These are phyloP conservation scores for Mnemiopsis leidyi DNA, from an alignment of 37 sponge, comb jelly and placozoan genomes.

Conservation along the genomic window DNA sequence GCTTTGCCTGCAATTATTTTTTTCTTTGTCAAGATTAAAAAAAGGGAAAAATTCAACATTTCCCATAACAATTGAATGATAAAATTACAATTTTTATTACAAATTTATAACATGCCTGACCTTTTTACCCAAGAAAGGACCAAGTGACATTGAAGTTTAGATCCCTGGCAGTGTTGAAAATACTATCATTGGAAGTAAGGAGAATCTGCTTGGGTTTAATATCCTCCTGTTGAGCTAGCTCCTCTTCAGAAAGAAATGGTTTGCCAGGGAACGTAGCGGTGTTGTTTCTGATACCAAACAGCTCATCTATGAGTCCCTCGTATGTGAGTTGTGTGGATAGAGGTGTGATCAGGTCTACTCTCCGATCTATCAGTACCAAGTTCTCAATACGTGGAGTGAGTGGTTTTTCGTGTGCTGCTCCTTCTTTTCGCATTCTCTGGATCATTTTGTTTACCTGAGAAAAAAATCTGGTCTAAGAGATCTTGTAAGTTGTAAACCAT, in stretches of 20 bases:
- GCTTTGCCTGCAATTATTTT: constrained; percentile 75
- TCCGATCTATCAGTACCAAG: constrained; percentile 85
- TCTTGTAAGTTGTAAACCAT: too few relatives aligned
- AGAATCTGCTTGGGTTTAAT: neutral
- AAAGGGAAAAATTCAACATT: too few relatives aligned
- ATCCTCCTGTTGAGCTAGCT: neutral
- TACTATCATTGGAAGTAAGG: constrained; percentile 72
- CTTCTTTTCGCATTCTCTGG: constrained; percentile 74
- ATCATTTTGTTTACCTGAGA: constrained; percentile 74
- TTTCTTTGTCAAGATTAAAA: too few relatives aligned
- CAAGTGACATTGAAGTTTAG: constrained; percentile 86
- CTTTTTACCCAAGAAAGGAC: constrained; percentile 73
- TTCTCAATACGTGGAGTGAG: constrained; percentile 77
- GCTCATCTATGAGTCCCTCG: constrained; percentile 94
- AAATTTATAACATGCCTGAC: too few relatives aligned
- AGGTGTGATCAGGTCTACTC: constrained; percentile 91
- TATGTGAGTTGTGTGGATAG: constrained; percentile 93
- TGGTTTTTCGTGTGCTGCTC: neutral
- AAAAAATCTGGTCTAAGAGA: too few relatives aligned
- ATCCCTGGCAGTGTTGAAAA: constrained; percentile 83
- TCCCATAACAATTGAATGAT: too few relatives aligned
- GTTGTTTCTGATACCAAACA: constrained; percentile 84
- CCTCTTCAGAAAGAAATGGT: constrained; percentile 37
- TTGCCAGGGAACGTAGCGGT: constrained; percentile 5
- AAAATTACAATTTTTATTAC: too few relatives aligned